phyloP scores from a whole-genome alignment of 1,140 invertebrate species.

The Leguminivora glycinivorella region DNA sequence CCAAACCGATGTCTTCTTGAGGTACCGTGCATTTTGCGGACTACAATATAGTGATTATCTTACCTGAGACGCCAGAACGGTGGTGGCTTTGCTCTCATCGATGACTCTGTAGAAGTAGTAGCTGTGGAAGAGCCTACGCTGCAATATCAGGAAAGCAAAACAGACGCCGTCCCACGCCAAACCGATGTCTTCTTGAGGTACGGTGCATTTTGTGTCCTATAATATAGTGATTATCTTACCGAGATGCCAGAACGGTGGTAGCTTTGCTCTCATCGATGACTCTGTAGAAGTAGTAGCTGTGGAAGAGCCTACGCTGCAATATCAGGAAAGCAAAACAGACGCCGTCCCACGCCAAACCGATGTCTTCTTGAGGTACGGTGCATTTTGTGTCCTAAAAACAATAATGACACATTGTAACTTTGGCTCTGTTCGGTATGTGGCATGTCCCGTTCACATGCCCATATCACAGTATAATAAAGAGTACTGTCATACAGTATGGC shows the following conservation, averaged over 20 bases:
- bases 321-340: slow-evolving; percentile 96
- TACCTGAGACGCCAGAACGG: too few relatives aligned
- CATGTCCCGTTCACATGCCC: too few relatives aligned
- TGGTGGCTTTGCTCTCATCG: slow-evolving; percentile 95
- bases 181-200: slow-evolving; percentile 89
- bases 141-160: slow-evolving; percentile 94
- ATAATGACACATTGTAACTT: too few relatives aligned
- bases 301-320: slow-evolving; percentile 94
- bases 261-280: slow-evolving; percentile 96
- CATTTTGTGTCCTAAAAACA: slow-evolving; percentile 77
- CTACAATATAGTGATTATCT: slow-evolving; percentile 48
- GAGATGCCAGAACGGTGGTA: slow-evolving; percentile 94
- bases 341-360: slow-evolving; percentile 95
- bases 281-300: slow-evolving; percentile 97
- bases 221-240: too few relatives aligned
- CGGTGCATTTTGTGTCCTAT: slow-evolving; percentile 80
- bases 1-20: slow-evolving; percentile 89
- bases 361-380: slow-evolving; percentile 87
- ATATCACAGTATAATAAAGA: too few relatives aligned
- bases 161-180: slow-evolving; percentile 97
- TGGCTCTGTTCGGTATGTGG: too few relatives aligned
- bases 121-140: slow-evolving; percentile 94
- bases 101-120: slow-evolving; percentile 98
- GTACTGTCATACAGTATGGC: too few relatives aligned
- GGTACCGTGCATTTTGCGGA: slow-evolving; percentile 84